Base-by-base conservation (phyloP, 2,888 invertebrate genomes). In the Tachina grossa region DNA sequence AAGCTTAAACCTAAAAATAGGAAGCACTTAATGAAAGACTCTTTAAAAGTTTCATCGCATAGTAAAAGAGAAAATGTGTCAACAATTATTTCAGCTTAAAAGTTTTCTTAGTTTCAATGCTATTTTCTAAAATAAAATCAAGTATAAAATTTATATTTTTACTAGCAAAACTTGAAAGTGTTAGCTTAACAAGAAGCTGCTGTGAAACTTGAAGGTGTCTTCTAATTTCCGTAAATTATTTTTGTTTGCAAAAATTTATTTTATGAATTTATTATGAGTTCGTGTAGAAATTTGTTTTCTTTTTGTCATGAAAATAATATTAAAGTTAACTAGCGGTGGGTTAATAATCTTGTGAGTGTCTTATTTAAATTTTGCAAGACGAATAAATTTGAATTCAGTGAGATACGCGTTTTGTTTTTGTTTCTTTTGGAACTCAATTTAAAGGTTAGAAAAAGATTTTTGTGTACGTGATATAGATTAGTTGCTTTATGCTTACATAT, bases 1-100 rank as follows among this genome's bases (percentile, higher is more conserved):
- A 31, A 31, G 31, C 6, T 31, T 31, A 31, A 31, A 31, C 2
- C 6, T 31, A 6, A 31, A 31, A 6, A 31, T 31, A 6, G 0
- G 6, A 31, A 31, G 31, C 31, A 2, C 31, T 31, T 31, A 31
- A 31, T 31, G 31, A 31, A 31, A 31, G 2, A 31, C 31, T 6
- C 31, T 65, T 19, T n/a, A 31, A 0, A 41, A 49, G 68, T 59
- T n/a, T 43, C 68, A 77, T 59, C 19, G 57, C 16, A 57, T 41
- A 22, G 53, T 8, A 14, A 49, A 3, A 10, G 43, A n/a, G 49
- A 47, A 51, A 39, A 68, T 22, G 16, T 59, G 22, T 77, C 9
- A 57, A 57, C 19, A 68, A 41, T 68, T 55, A 16, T n/a, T 66
- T 51, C 41, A 61, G 22, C 8, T 51, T 9, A 9, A 51, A 43